These are phyloP conservation scores for Xylophagus ater DNA, from an alignment of 2,888 invertebrate genomes.

Conservation along the genomic window DNA sequence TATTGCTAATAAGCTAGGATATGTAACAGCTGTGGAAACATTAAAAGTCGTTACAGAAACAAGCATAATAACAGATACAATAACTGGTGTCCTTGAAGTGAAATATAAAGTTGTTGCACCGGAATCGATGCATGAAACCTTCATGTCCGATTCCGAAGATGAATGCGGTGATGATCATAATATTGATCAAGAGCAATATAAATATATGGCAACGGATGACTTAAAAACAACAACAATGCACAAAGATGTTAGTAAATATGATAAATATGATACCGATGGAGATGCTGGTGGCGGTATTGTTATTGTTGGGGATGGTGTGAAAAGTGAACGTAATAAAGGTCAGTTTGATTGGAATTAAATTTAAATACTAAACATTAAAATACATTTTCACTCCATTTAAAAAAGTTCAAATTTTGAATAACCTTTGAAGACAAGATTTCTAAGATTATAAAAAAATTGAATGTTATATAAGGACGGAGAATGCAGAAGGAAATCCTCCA, in stretches of 20 bases:
- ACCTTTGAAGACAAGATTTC: too few species aligned
- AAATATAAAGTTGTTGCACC: slow-evolving; percentile 96
- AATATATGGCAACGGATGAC: slow-evolving; percentile 72
- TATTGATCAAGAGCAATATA: slow-evolving; percentile 58
- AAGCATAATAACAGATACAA: slow-evolving; percentile 51
- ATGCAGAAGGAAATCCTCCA: too few species aligned
- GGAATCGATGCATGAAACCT: slow-evolving; percentile 97
- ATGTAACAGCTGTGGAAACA: slow-evolving; percentile 96
- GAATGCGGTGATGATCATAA: slow-evolving; percentile 70
- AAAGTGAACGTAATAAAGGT: too few species aligned
- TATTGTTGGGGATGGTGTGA: too few species aligned
- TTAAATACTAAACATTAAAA: too few species aligned
- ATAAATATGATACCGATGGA: slow-evolving; percentile 55
- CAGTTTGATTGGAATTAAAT: too few species aligned
- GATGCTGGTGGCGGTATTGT: slow-evolving; percentile 42
- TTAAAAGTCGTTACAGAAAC: slow-evolving; percentile 83
- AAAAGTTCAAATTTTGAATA: too few species aligned
- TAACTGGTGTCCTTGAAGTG: slow-evolving; percentile 54
- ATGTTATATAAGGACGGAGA: too few species aligned
- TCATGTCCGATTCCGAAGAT: slow-evolving; percentile 98
- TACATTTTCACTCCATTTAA: too few species aligned
- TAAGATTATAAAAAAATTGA: too few species aligned
- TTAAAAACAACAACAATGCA: too few species aligned
- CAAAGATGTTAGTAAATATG: too few species aligned
- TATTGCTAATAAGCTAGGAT: slow-evolving; percentile 92